Evolutionary conservation across 1,140 invertebrate genomes (phyloP).

Genomic region (Saccostrea glomerata): DNA sequence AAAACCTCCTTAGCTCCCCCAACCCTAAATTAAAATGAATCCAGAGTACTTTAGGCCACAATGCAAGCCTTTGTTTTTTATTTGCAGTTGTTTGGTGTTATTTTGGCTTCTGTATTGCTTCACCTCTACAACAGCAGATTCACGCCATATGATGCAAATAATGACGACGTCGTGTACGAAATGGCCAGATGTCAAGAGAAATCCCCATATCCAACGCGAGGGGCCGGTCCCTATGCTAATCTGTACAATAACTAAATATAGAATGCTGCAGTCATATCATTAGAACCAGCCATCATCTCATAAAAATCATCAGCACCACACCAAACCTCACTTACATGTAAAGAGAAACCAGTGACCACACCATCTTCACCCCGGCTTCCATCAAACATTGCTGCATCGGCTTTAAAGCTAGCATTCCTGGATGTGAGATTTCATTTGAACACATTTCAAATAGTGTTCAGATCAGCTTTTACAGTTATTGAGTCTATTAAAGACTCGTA

Average conservation of each 20-base stretch:
- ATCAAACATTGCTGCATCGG: neutral
- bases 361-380: neutral
- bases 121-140: slow-evolving; percentile 43
- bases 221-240: slow-evolving; percentile 57
- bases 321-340: neutral
- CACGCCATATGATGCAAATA: slow-evolving; percentile 22
- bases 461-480: neutral
- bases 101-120: slow-evolving; percentile 43
- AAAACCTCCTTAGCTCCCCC: too few species aligned
- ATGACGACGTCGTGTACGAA: slow-evolving; percentile 62
- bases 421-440: neutral
- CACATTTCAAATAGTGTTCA: neutral
- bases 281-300: neutral
- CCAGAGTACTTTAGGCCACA: too few species aligned
- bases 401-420: neutral
- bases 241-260: slow-evolving; percentile 50
- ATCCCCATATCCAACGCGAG: slow-evolving; percentile 59
- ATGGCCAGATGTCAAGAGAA: slow-evolving; percentile 62
- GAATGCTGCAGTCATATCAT: neutral
- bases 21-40: too few species aligned
- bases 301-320: neutral
- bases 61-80: slow-evolving; percentile 11
- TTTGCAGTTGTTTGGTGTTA: slow-evolving; percentile 47
- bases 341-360: too few species aligned
- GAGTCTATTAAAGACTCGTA: neutral